Evolutionary conservation across 1,140 invertebrate species (phyloP), one percentile per base, ranked within the genome.

Genomic region (Homalodisca vitripennis): DNA sequence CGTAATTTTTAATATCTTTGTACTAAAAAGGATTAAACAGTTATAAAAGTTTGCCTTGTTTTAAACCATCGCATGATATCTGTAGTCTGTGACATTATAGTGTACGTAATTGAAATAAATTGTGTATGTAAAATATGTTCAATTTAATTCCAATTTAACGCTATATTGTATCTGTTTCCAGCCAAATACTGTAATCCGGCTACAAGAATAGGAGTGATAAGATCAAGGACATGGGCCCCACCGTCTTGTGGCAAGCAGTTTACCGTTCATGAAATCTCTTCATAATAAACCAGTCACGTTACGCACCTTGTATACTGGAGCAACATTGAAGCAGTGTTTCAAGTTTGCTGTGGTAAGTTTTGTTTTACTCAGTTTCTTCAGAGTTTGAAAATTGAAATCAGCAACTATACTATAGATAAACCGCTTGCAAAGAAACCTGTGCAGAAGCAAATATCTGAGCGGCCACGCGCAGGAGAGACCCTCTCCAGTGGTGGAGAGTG

Each of bases 271-370:
- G 53, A 88, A 81, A 41, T 79, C 85, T 74, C 80, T 92, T 47
- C 85, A 84, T 20, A 83, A 85, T 32, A 80, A 85, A 67, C 76
- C 80, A n/a, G 86, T 89, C 1, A 80, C 76, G 57, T 74, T 91
- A 31, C 84, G 83, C 64, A 90, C 86, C 47, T 77, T 92, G 20
- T 91, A 92, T 75, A 81, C 86, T 1, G 89, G 90, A 53, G 90
- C 89, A n/a, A 91, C 90, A 13, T 80, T 93, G 26, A 89, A 86
- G 77, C 87, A 92, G 66, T 91, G 90, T 79, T 91, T 89, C 76
- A 83, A 85, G 72, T 91, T 89, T 76, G 85, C 92, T 57, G 79
- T 78, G 74, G 82, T 83, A 76, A 75, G 68, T 71, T n/a, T 68
- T 67, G 32, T 17, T 47, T 34, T 71, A 20, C 55, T 60, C 1